phyloP scores from a whole-genome alignment of 2,888 invertebrate species.

The Drosophila mercatorum region DNA sequence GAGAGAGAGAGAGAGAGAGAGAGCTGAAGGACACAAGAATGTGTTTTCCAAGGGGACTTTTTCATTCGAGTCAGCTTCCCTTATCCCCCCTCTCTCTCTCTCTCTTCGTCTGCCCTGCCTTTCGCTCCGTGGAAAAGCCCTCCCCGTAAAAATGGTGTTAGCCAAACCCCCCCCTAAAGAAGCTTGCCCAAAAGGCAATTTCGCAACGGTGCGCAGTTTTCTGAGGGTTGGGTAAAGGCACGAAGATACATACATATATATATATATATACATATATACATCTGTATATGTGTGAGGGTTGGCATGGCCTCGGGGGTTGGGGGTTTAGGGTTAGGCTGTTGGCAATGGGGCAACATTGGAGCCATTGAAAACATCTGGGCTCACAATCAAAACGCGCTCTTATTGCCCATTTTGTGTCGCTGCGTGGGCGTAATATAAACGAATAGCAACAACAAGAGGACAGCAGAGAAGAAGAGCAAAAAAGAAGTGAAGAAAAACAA shows the following conservation, averaged over 20 bases:
- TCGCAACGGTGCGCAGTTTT: slow-evolving; percentile 57
- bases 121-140: not conserved
- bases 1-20: not conserved
- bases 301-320: not conserved
- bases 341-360: slow-evolving; percentile 43
- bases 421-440: slow-evolving; percentile 59
- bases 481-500: slow-evolving; percentile 20
- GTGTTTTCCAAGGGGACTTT: not conserved
- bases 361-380: slow-evolving; percentile 67
- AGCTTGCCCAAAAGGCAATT: slow-evolving; percentile 57
- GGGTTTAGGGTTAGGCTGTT: slow-evolving; percentile 58
- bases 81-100: not conserved
- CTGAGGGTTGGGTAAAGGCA: slow-evolving; percentile 14
- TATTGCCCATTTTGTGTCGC: slow-evolving; percentile 66
- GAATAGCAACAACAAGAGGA: slow-evolving; percentile 3
- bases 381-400: slow-evolving; percentile 70
- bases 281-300: slow-evolving; percentile 4
- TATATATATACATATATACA: not conserved
- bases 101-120: not conserved
- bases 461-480: not conserved
- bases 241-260: not conserved
- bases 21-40: slow-evolving; percentile 6
- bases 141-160: slow-evolving; percentile 10
- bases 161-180: slow-evolving; percentile 1
- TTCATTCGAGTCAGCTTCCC: slow-evolving; percentile 14